phyloP scores from a whole-genome alignment of 2,888 invertebrate species.

The Megaustenia siamemsis region DNA sequence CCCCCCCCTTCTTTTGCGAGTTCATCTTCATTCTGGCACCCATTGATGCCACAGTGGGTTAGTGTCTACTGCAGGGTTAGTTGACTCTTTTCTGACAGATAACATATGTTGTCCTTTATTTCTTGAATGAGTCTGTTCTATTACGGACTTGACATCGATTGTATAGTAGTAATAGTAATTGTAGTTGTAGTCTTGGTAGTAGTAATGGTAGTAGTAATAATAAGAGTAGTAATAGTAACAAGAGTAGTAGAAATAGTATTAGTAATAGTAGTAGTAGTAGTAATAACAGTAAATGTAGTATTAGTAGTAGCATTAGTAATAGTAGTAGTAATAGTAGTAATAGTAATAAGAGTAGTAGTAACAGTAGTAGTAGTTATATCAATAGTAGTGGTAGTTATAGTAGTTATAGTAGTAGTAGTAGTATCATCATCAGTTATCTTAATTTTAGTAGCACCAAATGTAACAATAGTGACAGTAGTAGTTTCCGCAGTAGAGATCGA shows the following conservation, averaged over 20 bases:
- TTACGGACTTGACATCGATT: no score
- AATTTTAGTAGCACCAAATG: not conserved
- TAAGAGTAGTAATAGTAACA: not conserved
- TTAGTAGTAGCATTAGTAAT: not conserved
- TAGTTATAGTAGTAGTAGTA: not conserved
- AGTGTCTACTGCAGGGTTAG: no score
- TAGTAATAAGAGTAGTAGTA: not conserved
- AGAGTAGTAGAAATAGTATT: not conserved
- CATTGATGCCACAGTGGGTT: no score
- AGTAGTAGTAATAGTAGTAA: not conserved
- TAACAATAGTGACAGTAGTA: not conserved
- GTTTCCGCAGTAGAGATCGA: not conserved
- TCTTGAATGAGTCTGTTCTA: no score
- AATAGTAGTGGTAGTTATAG: not conserved
- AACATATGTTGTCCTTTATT: no score
- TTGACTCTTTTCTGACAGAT: no score
- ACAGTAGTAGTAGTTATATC: not conserved
- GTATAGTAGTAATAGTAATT: not conserved
- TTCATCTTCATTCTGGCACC: no score
- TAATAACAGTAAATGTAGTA: conserved; percentile 3
- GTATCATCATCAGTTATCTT: not conserved
- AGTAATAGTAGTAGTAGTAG: not conserved
- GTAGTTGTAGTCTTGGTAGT: not conserved
- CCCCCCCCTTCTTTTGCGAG: no score
- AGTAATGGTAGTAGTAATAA: not conserved